Percentiles rank a stretch among this genome's conserved stretches.
Conservation (phyloP, 2,797 vertebrate species). For the Benthosema pterotum region DNA sequence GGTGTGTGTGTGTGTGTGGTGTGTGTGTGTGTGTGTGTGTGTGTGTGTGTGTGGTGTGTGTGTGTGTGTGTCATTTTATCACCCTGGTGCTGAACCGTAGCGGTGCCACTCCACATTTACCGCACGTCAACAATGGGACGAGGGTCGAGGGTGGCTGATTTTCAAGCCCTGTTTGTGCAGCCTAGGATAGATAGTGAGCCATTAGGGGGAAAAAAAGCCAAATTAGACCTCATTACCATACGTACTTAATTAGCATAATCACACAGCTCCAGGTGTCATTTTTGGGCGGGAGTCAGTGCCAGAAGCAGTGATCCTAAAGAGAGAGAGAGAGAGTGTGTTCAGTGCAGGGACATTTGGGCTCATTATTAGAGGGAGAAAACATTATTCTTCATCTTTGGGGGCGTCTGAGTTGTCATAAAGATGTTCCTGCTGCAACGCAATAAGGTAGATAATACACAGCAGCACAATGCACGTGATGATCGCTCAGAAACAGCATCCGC, state of each 20-base stretch:
- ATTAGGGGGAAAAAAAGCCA: conserved; percentile 31
- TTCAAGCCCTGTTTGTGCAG: not conserved
- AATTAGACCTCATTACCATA: conserved; percentile 15
- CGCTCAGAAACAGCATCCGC: too few relatives aligned
- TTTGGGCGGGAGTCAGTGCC: not conserved
- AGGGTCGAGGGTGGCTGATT: conserved; percentile 2
- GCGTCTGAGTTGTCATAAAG: too few relatives aligned
- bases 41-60: too few relatives aligned
- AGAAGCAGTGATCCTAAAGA: not conserved
- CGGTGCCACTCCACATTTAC: conserved; percentile 13
- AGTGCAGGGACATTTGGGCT: not conserved
- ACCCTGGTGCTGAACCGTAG: not conserved
- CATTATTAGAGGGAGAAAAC: not conserved
- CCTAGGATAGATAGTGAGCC: conserved; percentile 6
- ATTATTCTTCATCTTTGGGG: too few relatives aligned
- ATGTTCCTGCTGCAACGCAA: too few relatives aligned
- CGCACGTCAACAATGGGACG: conserved; percentile 18
- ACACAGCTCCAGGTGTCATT: too few relatives aligned
- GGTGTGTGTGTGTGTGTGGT: too few relatives aligned
- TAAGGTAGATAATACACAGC: too few relatives aligned
- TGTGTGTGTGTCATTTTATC: too few relatives aligned
- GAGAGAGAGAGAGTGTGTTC: not conserved
- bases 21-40: too few relatives aligned
- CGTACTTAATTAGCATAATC: conserved; percentile 25
- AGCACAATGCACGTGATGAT: too few relatives aligned